Conservation (phyloP, 1,140 invertebrate genomes). For the Platorchestia sp. region DNA sequence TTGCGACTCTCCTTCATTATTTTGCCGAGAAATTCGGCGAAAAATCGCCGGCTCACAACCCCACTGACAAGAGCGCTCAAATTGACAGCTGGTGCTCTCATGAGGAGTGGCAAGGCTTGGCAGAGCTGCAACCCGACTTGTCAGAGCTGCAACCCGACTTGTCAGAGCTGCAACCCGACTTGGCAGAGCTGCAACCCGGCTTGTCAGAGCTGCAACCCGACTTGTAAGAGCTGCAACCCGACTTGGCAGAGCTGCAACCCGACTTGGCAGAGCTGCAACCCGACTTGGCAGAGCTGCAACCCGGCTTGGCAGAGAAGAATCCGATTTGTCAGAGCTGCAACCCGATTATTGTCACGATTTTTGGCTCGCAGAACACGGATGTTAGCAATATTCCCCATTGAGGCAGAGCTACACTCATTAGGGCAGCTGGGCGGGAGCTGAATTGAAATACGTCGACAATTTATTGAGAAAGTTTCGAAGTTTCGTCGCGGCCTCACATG, state of each 20-base stretch:
- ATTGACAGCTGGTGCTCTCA: background rate
- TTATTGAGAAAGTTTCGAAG: background rate
- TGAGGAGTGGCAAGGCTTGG: background rate
- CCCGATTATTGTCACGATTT: background rate
- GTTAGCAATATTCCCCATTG: background rate
- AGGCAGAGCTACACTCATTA: background rate
- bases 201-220: background rate
- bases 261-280: background rate
- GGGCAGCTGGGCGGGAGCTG: background rate
- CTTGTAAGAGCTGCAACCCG: no score
- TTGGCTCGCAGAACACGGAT: background rate
- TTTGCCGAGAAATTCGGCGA: background rate
- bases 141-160: background rate
- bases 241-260: background rate
- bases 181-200: no score
- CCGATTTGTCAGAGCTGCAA: background rate
- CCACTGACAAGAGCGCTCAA: background rate
- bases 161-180: no score
- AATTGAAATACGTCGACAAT: background rate
- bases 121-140: no score
- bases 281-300: background rate
- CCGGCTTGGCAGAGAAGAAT: background rate
- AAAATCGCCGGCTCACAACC: background rate
- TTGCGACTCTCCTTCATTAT: constrained; percentile 8
- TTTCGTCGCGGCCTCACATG: background rate